These are phyloP conservation scores for Cephalopholis sonnerati DNA, from an alignment of 2,113 vertebrate species.

Conservation along the genomic window DNA sequence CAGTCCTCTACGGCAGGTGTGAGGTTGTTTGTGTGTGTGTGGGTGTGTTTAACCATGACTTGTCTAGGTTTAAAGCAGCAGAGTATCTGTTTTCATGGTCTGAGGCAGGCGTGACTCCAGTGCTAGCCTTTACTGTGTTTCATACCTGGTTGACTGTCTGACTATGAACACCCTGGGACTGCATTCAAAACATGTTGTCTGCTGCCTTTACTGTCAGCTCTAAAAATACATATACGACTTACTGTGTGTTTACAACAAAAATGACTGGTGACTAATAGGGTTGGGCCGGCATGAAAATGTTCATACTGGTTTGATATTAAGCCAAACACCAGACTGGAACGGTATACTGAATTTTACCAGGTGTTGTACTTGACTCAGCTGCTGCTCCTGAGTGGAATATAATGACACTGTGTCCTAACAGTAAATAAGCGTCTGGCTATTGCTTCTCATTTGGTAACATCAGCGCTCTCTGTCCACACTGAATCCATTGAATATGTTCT, in stretches of 20 bases:
- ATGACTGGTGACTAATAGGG: neutral
- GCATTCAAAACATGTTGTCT: conserved; percentile 49
- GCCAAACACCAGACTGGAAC: too few relatives aligned
- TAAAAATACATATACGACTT: conserved; percentile 15
- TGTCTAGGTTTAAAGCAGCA: conserved; percentile 78
- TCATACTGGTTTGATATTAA: too few relatives aligned
- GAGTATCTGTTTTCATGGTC: conserved; percentile 77
- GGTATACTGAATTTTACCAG: too few relatives aligned
- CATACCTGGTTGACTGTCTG: conserved; percentile 76
- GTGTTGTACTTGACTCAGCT: too few relatives aligned
- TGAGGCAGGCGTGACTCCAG: conserved; percentile 48
- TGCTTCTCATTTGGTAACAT: too few relatives aligned
- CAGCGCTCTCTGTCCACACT: too few relatives aligned
- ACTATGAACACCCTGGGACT: conserved; percentile 55
- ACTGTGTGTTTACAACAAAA: neutral
- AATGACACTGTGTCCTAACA: too few relatives aligned
- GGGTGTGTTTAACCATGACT: conserved; percentile 70
- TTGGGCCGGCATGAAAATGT: too few relatives aligned
- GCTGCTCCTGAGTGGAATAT: too few relatives aligned
- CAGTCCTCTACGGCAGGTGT: conserved; percentile 63
- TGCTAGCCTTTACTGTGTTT: conserved; percentile 63
- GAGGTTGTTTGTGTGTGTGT: conserved; percentile 62
- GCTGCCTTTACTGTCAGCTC: conserved; percentile 8
- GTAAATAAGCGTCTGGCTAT: too few relatives aligned
- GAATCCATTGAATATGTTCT: too few relatives aligned